Evolutionary conservation across 1,140 invertebrate genomes (phyloP), one percentile per base, ranked within the genome.

Genomic region (Carposina sasakii): DNA sequence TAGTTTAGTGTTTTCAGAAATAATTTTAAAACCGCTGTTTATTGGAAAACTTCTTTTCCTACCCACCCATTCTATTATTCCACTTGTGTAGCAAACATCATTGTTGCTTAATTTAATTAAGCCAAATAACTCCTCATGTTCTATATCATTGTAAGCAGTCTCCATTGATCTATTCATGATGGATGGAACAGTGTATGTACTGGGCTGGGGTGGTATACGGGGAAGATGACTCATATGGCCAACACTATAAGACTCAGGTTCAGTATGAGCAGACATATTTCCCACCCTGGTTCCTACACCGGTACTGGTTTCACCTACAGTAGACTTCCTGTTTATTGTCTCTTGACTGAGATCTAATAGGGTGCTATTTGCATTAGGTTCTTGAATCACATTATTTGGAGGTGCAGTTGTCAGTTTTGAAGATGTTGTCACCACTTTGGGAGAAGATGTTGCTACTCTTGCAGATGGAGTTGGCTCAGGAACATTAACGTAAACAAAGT

Each of bases 51-150:
- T 73, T 56, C 81, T 67, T 49, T 84, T 84, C 28, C 71, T 63
- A 12, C 77, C 77, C 5, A 84, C 81, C 81, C 81, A 84, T 52
- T 84, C 78, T 45, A 84, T 81, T 16, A 64, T 77, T 3, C 81
- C 81, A 67, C 72, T 82, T 2, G 76, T 84, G 46, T 84, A 84
- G 54, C 78, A 82, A 2, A 81, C 65, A 68, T 84, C 78, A 68
- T 70, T 67, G 24, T 76, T 65, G 42, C 63, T 67, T 15, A 84
- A 54, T 60, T 75, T 81, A 33, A 84, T 75, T 75, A 84, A 73
- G 1, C 81, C 81, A 72, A 74, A 84, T 21, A 84, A 45, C 44
- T 67, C 60, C 33, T 70, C 37, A 9, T 50, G 20, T 20, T 16
- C 48, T 24, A 62, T 43, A 28, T 61, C 47, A 40, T 20, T 22